phyloP scores from a whole-genome alignment of 2,888 invertebrate species.

The Leptinotarsa peninsularis region DNA sequence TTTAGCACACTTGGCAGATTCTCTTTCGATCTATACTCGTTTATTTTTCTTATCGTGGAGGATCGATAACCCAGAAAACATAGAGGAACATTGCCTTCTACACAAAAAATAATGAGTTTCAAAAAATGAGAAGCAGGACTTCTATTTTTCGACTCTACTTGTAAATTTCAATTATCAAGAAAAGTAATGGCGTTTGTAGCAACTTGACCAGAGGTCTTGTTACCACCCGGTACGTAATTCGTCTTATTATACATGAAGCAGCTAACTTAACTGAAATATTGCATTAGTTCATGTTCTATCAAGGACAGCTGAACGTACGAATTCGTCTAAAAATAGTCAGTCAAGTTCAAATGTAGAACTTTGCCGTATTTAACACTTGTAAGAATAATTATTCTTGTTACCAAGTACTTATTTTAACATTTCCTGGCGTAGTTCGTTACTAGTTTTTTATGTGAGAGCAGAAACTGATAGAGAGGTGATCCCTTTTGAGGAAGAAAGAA shows the following conservation, averaged over 20 bases:
- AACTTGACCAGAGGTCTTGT: background rate
- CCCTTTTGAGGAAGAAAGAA: background rate
- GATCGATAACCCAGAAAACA: too few species aligned
- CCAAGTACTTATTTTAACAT: background rate
- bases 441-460: background rate
- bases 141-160: too few species aligned
- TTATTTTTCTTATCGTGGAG: too few species aligned
- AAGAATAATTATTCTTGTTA: conserved; percentile 11
- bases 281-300: conserved; percentile 6
- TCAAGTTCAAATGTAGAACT: conserved; percentile 13
- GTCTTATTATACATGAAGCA: background rate
- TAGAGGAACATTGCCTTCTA: too few species aligned
- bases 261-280: conserved; percentile 3
- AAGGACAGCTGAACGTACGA: background rate
- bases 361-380: background rate
- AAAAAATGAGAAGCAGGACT: too few species aligned
- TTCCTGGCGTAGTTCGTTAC: background rate
- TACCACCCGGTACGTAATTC: background rate
- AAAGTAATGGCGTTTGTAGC: too few species aligned
- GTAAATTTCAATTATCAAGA: too few species aligned
- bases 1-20: too few species aligned
- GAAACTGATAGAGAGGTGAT: background rate
- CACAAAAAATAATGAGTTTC: too few species aligned
- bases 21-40: too few species aligned
- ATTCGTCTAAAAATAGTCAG: conserved; percentile 13